Conservation (phyloP, 2,797 vertebrate species). For the Onychomys torridus region DNA sequence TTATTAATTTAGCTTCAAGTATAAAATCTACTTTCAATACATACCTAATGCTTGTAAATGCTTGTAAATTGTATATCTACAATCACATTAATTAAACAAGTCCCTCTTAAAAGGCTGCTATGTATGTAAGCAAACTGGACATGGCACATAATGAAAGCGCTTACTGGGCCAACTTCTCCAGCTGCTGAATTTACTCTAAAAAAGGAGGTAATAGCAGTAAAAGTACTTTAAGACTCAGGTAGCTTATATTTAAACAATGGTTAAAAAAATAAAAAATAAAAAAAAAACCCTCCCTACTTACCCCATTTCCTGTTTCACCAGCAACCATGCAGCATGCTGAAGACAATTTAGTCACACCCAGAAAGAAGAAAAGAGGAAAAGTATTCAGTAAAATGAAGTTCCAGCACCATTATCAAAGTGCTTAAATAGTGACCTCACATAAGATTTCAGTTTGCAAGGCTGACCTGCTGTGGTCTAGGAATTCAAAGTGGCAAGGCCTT, state of each 20-base stretch:
- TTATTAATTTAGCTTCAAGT: conserved; percentile 62
- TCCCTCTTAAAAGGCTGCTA: conserved; percentile 1
- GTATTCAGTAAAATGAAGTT: conserved; percentile 78
- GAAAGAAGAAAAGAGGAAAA: conserved; percentile 73
- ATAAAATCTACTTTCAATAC: conserved; percentile 55
- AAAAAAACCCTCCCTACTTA: conserved; percentile 87
- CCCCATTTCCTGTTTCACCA: conserved; percentile 90
- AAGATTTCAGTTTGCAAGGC: conserved; percentile 54
- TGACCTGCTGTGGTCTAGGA: conserved; percentile 56
- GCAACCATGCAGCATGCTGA: conserved; percentile 89
- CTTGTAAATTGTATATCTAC: too few relatives aligned
- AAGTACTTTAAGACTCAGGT: conserved; percentile 74
- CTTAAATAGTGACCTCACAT: conserved; percentile 60
- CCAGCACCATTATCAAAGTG: conserved; percentile 66
- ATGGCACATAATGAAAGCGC: conserved; percentile 62
- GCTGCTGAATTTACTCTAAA: conserved; percentile 61
- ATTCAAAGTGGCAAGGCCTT: not conserved
- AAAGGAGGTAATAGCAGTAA: conserved; percentile 35
- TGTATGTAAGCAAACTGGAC: conserved; percentile 53
- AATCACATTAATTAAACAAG: conserved; percentile 52
- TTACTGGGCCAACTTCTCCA: conserved; percentile 68
- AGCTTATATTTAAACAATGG: conserved; percentile 71
- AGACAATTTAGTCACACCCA: conserved; percentile 83
- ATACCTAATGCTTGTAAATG: conserved; percentile 14
- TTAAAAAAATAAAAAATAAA: conserved; percentile 78